Conservation (phyloP, 2,797 vertebrate species). For the Psittacula echo region DNA sequence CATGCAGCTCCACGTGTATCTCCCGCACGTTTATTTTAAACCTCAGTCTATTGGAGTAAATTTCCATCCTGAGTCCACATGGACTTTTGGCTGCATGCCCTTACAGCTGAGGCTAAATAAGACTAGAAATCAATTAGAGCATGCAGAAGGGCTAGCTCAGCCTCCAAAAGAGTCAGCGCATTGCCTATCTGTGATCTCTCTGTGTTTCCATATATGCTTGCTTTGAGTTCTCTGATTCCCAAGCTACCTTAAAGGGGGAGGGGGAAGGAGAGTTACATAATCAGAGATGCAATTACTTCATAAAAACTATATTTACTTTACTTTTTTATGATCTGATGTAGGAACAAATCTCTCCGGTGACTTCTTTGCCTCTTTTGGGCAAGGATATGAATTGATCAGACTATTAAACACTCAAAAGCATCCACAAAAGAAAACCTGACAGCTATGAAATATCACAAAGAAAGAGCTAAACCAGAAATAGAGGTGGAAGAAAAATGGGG, state of each 20-base stretch:
- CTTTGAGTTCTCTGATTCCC: not conserved
- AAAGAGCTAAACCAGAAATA: not conserved
- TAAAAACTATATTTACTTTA: not conserved
- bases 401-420: not conserved
- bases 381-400: not conserved
- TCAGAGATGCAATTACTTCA: not conserved
- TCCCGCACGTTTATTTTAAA: conserved; percentile 1
- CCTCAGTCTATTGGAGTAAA: not conserved
- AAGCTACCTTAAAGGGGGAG: not conserved
- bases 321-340: not conserved
- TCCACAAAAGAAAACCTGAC: not conserved
- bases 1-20: not conserved
- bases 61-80: conserved; percentile 12
- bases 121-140: conserved; percentile 19
- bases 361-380: not conserved
- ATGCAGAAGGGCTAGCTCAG: conserved; percentile 6
- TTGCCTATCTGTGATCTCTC: not conserved
- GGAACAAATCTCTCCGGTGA: not conserved
- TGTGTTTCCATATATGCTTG: not conserved
- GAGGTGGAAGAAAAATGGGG: accelerated
- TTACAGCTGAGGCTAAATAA: conserved; percentile 6
- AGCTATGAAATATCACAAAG: not conserved
- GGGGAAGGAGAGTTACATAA: not conserved
- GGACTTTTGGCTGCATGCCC: not conserved
- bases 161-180: not conserved